Conservation (phyloP, 2,888 invertebrate species). For the Ceratothoa steindachneri region DNA sequence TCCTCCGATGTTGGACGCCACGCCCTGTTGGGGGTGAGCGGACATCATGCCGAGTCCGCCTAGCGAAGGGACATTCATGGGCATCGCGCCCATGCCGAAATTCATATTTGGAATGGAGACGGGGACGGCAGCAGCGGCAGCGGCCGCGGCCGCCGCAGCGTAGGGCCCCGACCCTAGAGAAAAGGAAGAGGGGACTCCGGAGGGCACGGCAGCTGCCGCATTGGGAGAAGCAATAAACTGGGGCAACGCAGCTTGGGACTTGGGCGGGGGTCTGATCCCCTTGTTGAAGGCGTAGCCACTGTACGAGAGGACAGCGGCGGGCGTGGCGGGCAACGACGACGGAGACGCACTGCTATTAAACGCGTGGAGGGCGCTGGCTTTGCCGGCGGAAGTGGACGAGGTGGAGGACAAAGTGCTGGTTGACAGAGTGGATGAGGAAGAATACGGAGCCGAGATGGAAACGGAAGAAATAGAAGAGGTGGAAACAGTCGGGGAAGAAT, state of each 20-base stretch:
- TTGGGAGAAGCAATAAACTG: neutral
- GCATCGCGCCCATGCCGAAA: conserved; percentile 7
- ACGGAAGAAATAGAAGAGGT: conserved; percentile 32
- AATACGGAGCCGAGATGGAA: conserved; percentile 28
- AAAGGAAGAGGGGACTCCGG: neutral
- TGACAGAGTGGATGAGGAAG: conserved; percentile 20
- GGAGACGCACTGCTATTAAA: conserved; percentile 21
- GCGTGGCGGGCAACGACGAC: conserved; percentile 17
- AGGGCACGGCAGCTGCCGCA: conserved; percentile 5
- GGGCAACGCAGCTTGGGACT: conserved; percentile 4
- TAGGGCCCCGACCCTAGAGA: conserved; percentile 45
- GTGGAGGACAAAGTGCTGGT: conserved; percentile 32
- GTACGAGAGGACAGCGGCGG: conserved; percentile 41
- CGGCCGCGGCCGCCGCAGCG: conserved; percentile 50
- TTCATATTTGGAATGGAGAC: conserved; percentile 12
- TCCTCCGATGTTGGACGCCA: conserved; percentile 23
- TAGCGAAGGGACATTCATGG: neutral
- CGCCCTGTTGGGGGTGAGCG: conserved; percentile 15
- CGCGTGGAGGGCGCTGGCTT: neutral
- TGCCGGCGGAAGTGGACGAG: conserved; percentile 23
- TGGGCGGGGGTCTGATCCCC: conserved; percentile 33
- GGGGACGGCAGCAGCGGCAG: conserved; percentile 56
- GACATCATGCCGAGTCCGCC: conserved; percentile 15
- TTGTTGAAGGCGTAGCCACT: conserved; percentile 42
- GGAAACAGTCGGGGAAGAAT: conserved; percentile 32